Conservation (phyloP, 92 coral and sea anemone species). For the Porites rus region DNA sequence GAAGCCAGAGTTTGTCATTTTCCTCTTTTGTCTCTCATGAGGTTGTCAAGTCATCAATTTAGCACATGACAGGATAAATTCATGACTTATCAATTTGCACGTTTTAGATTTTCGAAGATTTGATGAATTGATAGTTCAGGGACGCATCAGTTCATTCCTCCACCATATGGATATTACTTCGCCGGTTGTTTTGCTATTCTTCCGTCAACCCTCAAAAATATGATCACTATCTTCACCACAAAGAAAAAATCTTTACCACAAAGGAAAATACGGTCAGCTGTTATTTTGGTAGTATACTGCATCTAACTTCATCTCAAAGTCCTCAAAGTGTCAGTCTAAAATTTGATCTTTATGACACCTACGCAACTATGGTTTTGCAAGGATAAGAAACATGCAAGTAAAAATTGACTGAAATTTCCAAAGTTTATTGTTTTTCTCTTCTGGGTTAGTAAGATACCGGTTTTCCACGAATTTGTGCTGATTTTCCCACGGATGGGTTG, state of each 20-base stretch:
- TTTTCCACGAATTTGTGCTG: too few species aligned
- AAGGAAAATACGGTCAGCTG: neutral
- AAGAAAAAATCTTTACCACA: neutral
- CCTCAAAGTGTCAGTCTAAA: neutral
- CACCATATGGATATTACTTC: neutral
- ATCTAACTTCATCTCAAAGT: too few species aligned
- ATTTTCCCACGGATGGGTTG: neutral
- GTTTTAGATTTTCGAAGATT: neutral
- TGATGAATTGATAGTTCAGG: conserved; percentile 30
- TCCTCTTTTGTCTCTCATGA: neutral
- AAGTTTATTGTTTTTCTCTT: neutral
- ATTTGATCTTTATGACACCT: neutral
- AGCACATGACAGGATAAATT: conserved; percentile 19
- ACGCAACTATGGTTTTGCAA: neutral
- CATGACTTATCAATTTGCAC: conserved; percentile 32
- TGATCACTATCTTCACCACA: conserved; percentile 16
- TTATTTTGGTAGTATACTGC: neutral
- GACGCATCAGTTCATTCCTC: neutral
- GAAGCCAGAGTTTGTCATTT: neutral
- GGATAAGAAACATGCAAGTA: neutral
- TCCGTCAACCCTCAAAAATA: neutral
- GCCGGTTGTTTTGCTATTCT: neutral
- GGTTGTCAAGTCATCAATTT: conserved; percentile 19
- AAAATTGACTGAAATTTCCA: too few species aligned
- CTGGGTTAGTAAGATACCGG: too few species aligned